A percentile compares a stretch with the other conserved stretches of the same genome.
These are phyloP conservation scores for Hypsopygia costalis DNA, from an alignment of 2,888 invertebrate genomes.

Conservation along the genomic window DNA sequence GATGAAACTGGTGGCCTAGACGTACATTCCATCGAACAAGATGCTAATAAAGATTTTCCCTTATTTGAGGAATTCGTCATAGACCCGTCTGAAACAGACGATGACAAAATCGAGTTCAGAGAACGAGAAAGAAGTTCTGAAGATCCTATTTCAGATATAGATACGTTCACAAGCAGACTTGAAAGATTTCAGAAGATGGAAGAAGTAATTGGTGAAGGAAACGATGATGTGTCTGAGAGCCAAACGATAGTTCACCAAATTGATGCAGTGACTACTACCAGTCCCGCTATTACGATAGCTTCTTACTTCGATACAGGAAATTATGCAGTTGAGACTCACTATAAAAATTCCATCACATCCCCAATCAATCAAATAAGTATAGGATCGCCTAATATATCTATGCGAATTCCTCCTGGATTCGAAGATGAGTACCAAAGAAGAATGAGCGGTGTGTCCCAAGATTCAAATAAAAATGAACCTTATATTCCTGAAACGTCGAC, in stretches of 20 bases:
- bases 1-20: conserved; percentile 60
- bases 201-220: conserved; percentile 24
- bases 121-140: conserved; percentile 41
- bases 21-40: conserved; percentile 66
- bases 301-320: conserved; percentile 74
- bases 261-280: conserved; percentile 28
- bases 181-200: conserved; percentile 59
- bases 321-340: conserved; percentile 65
- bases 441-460: conserved; percentile 23
- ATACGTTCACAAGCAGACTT: conserved; percentile 63
- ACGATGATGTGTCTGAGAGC: conserved; percentile 20
- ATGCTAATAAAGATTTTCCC: conserved; percentile 67
- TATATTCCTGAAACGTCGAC: conserved; percentile 44
- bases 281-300: conserved; percentile 51
- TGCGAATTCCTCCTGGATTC: conserved; percentile 60
- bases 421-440: conserved; percentile 52
- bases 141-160: conserved; percentile 35
- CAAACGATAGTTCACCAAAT: conserved; percentile 15
- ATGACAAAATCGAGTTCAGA: conserved; percentile 56
- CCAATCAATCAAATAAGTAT: conserved; percentile 25
- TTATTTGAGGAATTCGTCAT: conserved; percentile 61
- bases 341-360: conserved; percentile 48
- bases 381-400: conserved; percentile 21
- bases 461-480: conserved; percentile 21
- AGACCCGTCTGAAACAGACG: conserved; percentile 63